Evolutionary conservation across 37 sponge, comb jelly and placozoan species (phyloP).

Genomic region (Eunapius fragilis): DNA sequence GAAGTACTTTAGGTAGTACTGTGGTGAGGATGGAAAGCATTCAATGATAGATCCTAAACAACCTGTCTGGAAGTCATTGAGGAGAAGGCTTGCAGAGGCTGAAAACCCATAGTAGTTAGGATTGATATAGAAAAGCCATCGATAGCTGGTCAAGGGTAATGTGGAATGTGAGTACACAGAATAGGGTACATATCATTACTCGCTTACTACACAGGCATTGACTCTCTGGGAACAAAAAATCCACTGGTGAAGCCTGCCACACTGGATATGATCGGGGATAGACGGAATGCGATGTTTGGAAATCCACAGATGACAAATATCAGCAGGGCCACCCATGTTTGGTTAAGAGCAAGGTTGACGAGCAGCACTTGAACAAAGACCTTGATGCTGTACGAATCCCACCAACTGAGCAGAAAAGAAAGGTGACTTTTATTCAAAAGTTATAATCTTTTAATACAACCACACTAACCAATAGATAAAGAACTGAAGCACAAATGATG

Average conservation of each 20-base stretch:
- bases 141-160: conserved; percentile 46
- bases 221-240: conserved; percentile 58
- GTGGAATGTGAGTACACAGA: neutral
- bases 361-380: conserved; percentile 41
- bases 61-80: conserved; percentile 23
- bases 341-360: conserved; percentile 72
- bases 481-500: conserved; percentile 47
- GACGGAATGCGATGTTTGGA: conserved; percentile 36
- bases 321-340: conserved; percentile 72
- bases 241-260: conserved; percentile 80
- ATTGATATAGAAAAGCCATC: conserved; percentile 77
- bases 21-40: conserved; percentile 45
- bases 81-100: conserved; percentile 23
- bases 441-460: neutral
- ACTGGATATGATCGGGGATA: conserved; percentile 69
- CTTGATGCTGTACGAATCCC: neutral
- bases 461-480: conserved; percentile 61
- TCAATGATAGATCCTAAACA: conserved; percentile 47
- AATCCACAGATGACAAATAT: conserved; percentile 45
- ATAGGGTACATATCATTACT: neutral
- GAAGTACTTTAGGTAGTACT: conserved; percentile 56
- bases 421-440: neutral
- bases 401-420: conserved; percentile 10
- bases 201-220: conserved; percentile 49
- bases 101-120: conserved; percentile 84